Evolutionary conservation across 2,113 vertebrate species (phyloP), one percentile per base, ranked within the genome.

Genomic region (rat (Rattus norvegicus)): DNA sequence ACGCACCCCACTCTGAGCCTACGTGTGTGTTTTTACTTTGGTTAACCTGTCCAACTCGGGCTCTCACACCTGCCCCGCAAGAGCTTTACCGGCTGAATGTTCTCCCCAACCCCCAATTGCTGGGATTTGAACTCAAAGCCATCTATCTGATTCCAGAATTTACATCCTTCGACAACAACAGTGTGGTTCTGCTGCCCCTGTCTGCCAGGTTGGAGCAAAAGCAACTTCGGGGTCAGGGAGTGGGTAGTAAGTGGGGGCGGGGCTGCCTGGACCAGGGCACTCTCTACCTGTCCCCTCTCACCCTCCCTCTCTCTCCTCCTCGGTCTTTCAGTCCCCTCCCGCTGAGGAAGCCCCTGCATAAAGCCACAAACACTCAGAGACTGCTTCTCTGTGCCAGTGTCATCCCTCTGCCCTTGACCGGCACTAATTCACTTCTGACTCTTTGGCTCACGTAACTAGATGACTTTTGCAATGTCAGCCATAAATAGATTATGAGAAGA

Each of bases 401-500:
- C n/a, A 3, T 33, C 69, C n/a, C 17, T 59, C 59, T n/a, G 43
- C 43, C 73, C 88, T 65, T 90, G 59, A 63, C 59, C 24, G 0
- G 20, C 72, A 9, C 26, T 75, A 16, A 26, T 33, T 52, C 12
- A 9, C 24, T 52, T 47, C 56, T 76, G 17, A 0, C 7, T 89
- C 88, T 83, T 56, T 17, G 72, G 65, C 79, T 77, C 2, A 0
- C 14, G 2, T 63, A 90, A 69, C 67, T 16, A 94, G 93, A 91
- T 75, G 85, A 95, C 92, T 96, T 96, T 69, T 93, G 89, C 96
- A 93, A 87, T 92, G 96, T 97, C 94, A 97, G 95, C 81, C 91
- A 91, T 97, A 95, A 97, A 96, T 95, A 97, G 96, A 95, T 97
- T 63, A 97, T 86, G 88, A 96, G 92, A 92, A 92, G 96, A 92